These are phyloP conservation scores for Bembecia ichneumoniformis DNA, from an alignment of 2,888 invertebrate species.

Conservation along the genomic window DNA sequence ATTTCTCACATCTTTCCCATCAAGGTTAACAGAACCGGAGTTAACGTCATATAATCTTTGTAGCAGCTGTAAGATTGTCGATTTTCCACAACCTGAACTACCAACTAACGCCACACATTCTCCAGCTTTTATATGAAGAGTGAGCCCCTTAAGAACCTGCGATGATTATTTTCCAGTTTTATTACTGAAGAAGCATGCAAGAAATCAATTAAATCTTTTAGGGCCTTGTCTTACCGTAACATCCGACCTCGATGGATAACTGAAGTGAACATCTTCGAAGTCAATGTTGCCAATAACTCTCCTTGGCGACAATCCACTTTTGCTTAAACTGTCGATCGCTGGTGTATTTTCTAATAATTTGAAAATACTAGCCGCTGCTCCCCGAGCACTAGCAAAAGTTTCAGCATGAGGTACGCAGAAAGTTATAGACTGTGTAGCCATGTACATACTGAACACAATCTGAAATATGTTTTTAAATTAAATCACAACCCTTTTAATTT, in stretches of 20 bases:
- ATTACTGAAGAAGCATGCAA: background rate
- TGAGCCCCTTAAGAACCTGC: slow-evolving; percentile 78
- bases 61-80: slow-evolving; percentile 82
- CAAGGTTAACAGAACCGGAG: slow-evolving; percentile 72
- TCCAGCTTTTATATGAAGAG: slow-evolving; percentile 75
- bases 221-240: slow-evolving; percentile 62
- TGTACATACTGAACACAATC: slow-evolving; percentile 82
- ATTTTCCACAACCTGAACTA: slow-evolving; percentile 86
- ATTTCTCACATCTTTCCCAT: slow-evolving; percentile 76
- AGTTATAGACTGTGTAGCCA: slow-evolving; percentile 84
- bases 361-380: slow-evolving; percentile 81
- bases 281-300: slow-evolving; percentile 77
- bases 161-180: background rate
- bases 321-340: slow-evolving; percentile 77
- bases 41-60: slow-evolving; percentile 81
- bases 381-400: slow-evolving; percentile 79
- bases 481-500: background rate
- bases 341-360: slow-evolving; percentile 80
- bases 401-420: slow-evolving; percentile 82
- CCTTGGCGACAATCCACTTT: slow-evolving; percentile 73
- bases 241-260: slow-evolving; percentile 84
- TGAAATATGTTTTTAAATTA: slow-evolving; percentile 20
- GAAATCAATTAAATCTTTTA: too few relatives aligned
- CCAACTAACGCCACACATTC: slow-evolving; percentile 82
- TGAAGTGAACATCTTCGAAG: slow-evolving; percentile 79